A percentile compares a stretch with the other conserved stretches of the same genome.
These are phyloP conservation scores for Drosophila formosana DNA, from an alignment of 2,888 invertebrate genomes.

Conservation along the genomic window DNA sequence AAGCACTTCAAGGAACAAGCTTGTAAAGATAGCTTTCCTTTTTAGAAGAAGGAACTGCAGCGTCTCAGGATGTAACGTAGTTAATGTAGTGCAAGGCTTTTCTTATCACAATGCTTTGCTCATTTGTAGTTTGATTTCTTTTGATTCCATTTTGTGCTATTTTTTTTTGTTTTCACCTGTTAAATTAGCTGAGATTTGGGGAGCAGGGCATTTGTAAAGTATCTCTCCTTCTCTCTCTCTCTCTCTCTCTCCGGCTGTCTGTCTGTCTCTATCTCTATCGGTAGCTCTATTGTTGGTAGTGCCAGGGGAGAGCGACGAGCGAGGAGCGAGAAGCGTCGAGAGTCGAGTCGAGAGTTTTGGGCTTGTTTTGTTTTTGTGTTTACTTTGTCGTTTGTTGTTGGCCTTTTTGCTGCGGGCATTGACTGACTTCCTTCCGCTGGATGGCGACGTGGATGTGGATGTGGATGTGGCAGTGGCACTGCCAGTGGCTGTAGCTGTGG, in stretches of 20 bases:
- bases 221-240: conserved; percentile 5
- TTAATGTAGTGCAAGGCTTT: conserved; percentile 1
- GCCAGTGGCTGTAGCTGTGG: conserved; percentile 11
- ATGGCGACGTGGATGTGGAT: conserved; percentile 2
- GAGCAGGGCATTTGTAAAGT: conserved; percentile 29
- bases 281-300: conserved; percentile 13
- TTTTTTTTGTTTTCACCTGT: conserved; percentile 19
- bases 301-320: conserved; percentile 1
- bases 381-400: conserved; percentile 73
- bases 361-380: conserved; percentile 70
- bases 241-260: background rate
- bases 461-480: conserved; percentile 1
- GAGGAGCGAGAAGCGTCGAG: conserved; percentile 13
- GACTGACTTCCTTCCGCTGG: conserved; percentile 74
- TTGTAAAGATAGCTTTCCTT: background rate
- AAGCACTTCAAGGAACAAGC: background rate
- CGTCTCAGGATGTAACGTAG: background rate
- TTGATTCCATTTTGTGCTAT: conserved; percentile 1
- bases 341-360: conserved; percentile 13
- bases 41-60: background rate
- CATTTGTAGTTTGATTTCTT: conserved; percentile 22
- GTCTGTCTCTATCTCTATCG: background rate
- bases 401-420: conserved; percentile 78
- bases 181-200: conserved; percentile 35
- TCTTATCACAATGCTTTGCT: conserved; percentile 13